These are phyloP conservation scores for Tychaedon coryphoeus DNA, from an alignment of 2,113 vertebrate species.

Conservation along the genomic window DNA sequence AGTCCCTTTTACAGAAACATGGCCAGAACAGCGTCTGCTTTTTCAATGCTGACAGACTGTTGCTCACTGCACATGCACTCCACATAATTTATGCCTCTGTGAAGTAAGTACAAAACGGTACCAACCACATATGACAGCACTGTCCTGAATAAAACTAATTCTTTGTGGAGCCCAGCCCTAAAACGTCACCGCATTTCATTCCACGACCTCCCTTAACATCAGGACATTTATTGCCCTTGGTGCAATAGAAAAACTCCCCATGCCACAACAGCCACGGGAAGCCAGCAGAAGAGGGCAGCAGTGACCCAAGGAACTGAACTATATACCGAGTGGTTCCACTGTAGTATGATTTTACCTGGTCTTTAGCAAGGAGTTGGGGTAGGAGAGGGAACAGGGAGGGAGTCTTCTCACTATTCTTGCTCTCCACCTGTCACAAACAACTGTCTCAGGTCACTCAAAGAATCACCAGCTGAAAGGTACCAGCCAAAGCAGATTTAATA, in stretches of 20 bases:
- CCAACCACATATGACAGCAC: background rate
- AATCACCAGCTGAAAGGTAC: background rate
- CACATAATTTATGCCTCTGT: background rate
- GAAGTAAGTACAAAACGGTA: background rate
- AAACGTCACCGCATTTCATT: background rate
- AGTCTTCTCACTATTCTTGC: background rate
- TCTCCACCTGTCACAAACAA: background rate
- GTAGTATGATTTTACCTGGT: background rate
- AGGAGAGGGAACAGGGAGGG: background rate
- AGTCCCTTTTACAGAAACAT: background rate
- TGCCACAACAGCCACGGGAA: background rate
- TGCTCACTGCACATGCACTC: background rate
- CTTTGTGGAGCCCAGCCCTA: background rate
- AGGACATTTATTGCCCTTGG: background rate
- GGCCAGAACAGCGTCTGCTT: background rate
- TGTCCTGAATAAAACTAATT: background rate
- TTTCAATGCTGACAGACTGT: background rate
- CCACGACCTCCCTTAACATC: background rate
- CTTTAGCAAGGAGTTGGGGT: background rate
- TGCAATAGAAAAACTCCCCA: fast-evolving
- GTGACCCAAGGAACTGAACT: background rate
- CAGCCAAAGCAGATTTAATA: background rate
- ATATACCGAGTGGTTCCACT: fast-evolving
- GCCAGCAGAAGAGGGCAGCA: slow-evolving; percentile 47
- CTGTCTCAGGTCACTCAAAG: background rate